Evolutionary conservation across 1,140 invertebrate species (phyloP), one percentile per base, ranked within the genome.

Genomic region (Zaprionus camerounensis): DNA sequence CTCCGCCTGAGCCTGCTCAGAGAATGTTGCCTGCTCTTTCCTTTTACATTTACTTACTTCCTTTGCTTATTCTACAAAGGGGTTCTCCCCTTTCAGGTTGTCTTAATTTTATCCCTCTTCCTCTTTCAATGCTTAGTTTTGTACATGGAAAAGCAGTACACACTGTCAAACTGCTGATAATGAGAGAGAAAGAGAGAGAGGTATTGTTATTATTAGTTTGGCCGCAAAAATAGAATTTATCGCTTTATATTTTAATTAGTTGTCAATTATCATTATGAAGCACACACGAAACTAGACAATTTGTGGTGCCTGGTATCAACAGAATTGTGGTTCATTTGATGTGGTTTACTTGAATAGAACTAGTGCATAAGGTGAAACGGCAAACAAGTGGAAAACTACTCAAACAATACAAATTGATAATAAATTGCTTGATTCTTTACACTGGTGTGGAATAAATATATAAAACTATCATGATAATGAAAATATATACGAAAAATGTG

Each of bases 241-340:
- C 34, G 11, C 20, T 64, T 44, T n/a, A 68, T 51, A 74, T 68
- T 79, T 68, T 59, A 79, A 71, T 75, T 55, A 65, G 64, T 66
- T 61, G 61, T 80, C 56, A 49, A 61, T 68, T 67, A 64, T 71
- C n/a, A n/a, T 62, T 46, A 36, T 49, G 31, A 61, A 44, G 24
- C 57, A 62, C 59, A 62, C 67, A 44, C 9, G 20, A 51, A 55
- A 20, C 31, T 56, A n/a, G 1, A 26, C 26, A 56, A 56, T 28
- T 56, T 56, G 26, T 31, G 53, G 53, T 56, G 12, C 7, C 5
- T 5, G 20, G 7, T 24, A 22, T 51, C 46, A 51, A 24, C 20
- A 13, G 20, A 13, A 51, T 24, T 51, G 46, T 24, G 46, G 46
- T 51, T 5, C 20, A 51, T 22, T 51, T 51, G 20, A 51, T 51